A percentile compares a stretch with the other conserved stretches of the same genome.
These are phyloP conservation scores for Stenotaenia linearis DNA, from an alignment of 2,888 invertebrate species.

Conservation along the genomic window DNA sequence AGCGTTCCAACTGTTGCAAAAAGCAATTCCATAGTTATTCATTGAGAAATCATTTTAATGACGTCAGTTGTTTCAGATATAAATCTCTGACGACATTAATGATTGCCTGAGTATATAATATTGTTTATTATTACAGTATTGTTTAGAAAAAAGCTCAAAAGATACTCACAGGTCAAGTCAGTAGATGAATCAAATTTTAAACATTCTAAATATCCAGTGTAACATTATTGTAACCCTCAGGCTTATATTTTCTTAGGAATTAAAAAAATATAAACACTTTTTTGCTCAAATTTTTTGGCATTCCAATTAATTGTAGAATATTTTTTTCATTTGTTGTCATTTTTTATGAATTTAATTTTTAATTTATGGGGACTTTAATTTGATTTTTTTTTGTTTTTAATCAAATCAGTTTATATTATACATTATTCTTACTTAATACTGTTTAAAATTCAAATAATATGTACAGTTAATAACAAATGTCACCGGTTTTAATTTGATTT, in stretches of 20 bases:
- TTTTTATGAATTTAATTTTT: neutral
- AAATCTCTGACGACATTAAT: too few species aligned
- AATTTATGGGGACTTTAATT: neutral
- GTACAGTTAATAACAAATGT: neutral
- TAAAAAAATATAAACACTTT: neutral
- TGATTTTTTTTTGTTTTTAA: neutral
- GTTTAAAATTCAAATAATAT: neutral
- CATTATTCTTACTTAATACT: neutral
- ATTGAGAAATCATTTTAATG: too few species aligned
- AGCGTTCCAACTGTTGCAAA: too few species aligned
- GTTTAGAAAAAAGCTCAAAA: neutral
- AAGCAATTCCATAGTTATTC: too few species aligned
- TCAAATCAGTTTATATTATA: neutral
- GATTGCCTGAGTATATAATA: neutral
- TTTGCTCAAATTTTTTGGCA: neutral
- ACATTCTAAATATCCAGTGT: neutral
- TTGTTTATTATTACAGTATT: neutral
- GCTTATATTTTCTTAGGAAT: neutral
- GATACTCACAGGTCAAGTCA: neutral
- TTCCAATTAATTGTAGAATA: neutral
- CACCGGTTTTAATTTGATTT: neutral
- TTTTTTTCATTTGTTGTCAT: neutral
- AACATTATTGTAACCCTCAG: neutral
- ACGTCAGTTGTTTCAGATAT: too few species aligned
- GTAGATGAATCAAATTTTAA: neutral